Conservation (phyloP, 2,888 invertebrate species). For the Cephus pygmeus region DNA sequence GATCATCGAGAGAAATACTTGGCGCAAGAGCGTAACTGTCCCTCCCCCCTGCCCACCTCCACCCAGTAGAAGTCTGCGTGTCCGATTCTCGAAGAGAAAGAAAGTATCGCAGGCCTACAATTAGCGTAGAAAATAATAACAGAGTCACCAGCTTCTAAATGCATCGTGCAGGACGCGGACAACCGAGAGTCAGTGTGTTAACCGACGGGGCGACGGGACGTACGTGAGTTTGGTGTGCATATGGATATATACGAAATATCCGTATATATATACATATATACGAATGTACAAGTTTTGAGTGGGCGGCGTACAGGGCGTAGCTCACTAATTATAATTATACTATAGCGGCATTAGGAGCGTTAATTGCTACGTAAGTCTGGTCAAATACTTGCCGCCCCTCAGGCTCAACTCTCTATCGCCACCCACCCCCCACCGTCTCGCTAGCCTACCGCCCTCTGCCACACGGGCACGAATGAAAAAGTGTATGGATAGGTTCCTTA, state of each 20-base stretch:
- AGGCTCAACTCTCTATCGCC: constrained; percentile 21
- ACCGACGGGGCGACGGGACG: no score
- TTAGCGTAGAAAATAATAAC: constrained; percentile 24
- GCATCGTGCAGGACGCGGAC: background rate
- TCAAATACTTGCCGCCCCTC: constrained; percentile 55
- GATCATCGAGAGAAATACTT: no score
- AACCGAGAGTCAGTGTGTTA: no score
- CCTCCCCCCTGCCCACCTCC: no score
- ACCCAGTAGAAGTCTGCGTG: background rate
- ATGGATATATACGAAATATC: background rate
- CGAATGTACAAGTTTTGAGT: constrained; percentile 36
- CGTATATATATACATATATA: background rate
- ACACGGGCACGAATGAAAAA: no score
- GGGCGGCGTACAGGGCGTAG: constrained; percentile 62
- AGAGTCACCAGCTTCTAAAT: constrained; percentile 16
- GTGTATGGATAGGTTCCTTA: no score
- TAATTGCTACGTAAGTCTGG: constrained; percentile 63
- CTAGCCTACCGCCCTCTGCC: no score
- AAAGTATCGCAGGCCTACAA: constrained; percentile 10
- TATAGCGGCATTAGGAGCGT: constrained; percentile 62
- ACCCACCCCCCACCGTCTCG: background rate
- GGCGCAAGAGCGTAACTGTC: no score
- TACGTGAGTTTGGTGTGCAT: no score
- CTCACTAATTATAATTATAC: constrained; percentile 66
- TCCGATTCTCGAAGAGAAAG: constrained; percentile 12